Conservation (phyloP, 1,140 invertebrate species). For the Limonius californicus region DNA sequence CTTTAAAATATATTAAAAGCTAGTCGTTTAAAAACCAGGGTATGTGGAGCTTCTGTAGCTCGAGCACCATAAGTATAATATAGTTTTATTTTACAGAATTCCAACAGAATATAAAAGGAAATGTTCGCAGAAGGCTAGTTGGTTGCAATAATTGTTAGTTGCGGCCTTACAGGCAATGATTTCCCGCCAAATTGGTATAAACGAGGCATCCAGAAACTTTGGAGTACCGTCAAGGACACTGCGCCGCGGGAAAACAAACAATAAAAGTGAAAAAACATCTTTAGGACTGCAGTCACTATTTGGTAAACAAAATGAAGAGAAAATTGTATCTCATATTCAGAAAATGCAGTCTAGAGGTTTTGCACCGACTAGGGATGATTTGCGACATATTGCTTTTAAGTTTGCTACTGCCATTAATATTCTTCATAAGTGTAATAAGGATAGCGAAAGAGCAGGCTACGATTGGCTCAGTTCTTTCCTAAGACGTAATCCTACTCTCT, state of each 20-base stretch:
- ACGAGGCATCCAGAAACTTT: neutral
- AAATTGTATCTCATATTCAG: slow-evolving; percentile 23
- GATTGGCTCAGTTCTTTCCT: slow-evolving; percentile 42
- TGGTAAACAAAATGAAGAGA: slow-evolving; percentile 13
- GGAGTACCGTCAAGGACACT: neutral
- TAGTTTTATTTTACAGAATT: neutral
- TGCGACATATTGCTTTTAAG: slow-evolving; percentile 25
- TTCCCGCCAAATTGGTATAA: neutral
- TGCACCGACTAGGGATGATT: slow-evolving; percentile 26
- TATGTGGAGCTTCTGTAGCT: neutral
- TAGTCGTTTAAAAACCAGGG: neutral
- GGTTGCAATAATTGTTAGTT: neutral
- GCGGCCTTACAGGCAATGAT: neutral
- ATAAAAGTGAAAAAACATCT: neutral
- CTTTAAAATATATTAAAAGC: neutral
- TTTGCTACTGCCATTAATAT: slow-evolving; percentile 28
- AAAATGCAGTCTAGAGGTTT: slow-evolving; percentile 32
- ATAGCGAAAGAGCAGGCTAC: slow-evolving; percentile 34
- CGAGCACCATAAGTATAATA: neutral
- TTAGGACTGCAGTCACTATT: neutral
- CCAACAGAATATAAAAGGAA: neutral
- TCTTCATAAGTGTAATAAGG: slow-evolving; percentile 26
- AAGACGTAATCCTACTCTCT: slow-evolving; percentile 30
- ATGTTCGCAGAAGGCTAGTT: neutral
- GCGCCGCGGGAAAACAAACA: neutral